A percentile compares a stretch with the other conserved stretches of the same genome.
Conservation (phyloP, 2,888 invertebrate genomes). For the Hartigia nigra region DNA sequence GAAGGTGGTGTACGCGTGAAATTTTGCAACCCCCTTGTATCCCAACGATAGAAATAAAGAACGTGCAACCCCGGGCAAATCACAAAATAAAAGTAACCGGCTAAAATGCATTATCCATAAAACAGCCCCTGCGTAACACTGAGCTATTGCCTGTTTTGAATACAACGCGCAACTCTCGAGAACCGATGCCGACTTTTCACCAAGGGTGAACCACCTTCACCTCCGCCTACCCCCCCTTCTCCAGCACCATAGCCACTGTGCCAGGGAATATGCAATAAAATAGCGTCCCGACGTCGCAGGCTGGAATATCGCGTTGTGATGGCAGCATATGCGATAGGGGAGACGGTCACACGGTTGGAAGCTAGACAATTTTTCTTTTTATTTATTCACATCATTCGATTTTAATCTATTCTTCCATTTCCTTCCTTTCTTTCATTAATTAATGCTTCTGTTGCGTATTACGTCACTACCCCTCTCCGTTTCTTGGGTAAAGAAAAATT, state of each 20-base stretch:
- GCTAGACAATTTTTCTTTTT: neutral
- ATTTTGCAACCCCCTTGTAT: neutral
- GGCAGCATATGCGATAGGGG: neutral
- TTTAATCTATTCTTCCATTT: neutral
- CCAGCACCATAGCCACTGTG: neutral
- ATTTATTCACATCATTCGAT: neutral
- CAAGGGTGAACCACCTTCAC: neutral
- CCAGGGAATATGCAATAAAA: slow-evolving; percentile 9
- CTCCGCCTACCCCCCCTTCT: too few species aligned
- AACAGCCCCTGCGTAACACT: slow-evolving; percentile 35
- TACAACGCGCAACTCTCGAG: slow-evolving; percentile 26
- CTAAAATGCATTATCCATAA: slow-evolving; percentile 46
- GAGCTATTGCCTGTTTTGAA: slow-evolving; percentile 41
- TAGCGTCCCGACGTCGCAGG: neutral
- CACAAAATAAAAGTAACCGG: slow-evolving; percentile 32
- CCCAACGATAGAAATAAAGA: neutral
- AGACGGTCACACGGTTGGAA: neutral
- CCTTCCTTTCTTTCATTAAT: neutral
- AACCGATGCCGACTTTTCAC: neutral
- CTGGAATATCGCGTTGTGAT: neutral
- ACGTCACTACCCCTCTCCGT: neutral
- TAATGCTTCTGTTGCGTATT: neutral
- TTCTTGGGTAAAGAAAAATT: neutral
- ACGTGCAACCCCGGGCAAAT: neutral
- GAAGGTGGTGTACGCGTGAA: neutral